Evolutionary conservation across 2,113 vertebrate species (phyloP).

Genomic region (Ammospiza nelsoni): DNA sequence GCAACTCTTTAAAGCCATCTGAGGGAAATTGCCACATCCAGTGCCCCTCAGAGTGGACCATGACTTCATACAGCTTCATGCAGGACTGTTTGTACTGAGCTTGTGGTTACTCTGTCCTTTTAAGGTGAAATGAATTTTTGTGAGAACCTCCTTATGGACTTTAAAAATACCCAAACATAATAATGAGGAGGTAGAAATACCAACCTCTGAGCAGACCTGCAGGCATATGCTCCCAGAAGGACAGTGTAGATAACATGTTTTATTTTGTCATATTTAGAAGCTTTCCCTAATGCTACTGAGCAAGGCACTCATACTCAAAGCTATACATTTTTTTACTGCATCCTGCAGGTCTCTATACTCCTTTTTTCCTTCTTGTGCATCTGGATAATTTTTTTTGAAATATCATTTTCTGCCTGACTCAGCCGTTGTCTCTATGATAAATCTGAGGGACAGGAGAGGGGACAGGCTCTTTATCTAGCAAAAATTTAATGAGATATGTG

Average conservation of each 20-base stretch:
- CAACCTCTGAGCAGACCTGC: background rate
- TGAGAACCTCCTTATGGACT: background rate
- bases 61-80: background rate
- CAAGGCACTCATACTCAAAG: background rate
- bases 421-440: background rate
- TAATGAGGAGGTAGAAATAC: background rate
- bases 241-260: background rate
- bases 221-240: background rate
- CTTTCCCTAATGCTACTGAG: background rate
- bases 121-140: background rate
- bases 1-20: background rate
- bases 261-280: background rate
- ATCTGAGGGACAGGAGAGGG: background rate
- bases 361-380: background rate
- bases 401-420: background rate
- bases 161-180: background rate
- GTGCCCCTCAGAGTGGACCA: background rate
- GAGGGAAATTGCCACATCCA: background rate
- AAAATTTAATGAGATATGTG: constrained; percentile 13
- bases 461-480: background rate
- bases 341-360: background rate
- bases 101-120: background rate
- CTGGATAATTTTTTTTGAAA: background rate
- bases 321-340: background rate
- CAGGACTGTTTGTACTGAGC: background rate